phyloP scores from a whole-genome alignment of 2,888 invertebrate genomes.

The Tenthredo scrophulariae region DNA sequence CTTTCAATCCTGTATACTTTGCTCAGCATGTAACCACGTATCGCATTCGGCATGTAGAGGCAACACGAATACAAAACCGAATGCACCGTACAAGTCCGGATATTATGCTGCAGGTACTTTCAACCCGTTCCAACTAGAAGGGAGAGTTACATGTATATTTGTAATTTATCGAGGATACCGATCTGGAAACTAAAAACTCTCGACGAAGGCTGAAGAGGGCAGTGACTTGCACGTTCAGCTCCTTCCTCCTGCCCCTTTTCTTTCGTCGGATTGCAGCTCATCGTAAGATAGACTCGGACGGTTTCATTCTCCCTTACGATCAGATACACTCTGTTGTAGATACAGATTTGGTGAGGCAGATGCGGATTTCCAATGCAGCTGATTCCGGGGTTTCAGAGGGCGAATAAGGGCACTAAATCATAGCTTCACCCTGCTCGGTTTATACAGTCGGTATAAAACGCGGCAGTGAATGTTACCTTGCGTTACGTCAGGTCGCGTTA shows the following conservation, averaged over 20 bases:
- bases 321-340: background rate
- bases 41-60: background rate
- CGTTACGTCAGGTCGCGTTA: conserved; percentile 65
- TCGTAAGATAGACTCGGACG: conserved; percentile 16
- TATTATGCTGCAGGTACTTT: conserved; percentile 2
- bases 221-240: conserved; percentile 52
- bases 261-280: background rate
- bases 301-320: background rate
- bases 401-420: conserved; percentile 76
- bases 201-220: conserved; percentile 59
- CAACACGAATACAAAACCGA: background rate
- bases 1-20: background rate
- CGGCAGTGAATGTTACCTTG: conserved; percentile 77
- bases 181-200: conserved; percentile 66
- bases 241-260: background rate
- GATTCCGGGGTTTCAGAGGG: conserved; percentile 59
- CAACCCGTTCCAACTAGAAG: background rate
- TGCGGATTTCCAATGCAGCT: background rate
- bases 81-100: background rate
- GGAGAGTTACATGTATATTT: conserved; percentile 70
- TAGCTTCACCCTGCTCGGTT: conserved; percentile 77
- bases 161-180: conserved; percentile 70
- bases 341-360: background rate
- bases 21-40: background rate
- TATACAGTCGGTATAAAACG: conserved; percentile 77